A percentile compares a stretch with the other conserved stretches of the same genome.
Evolutionary conservation across 2,113 vertebrate genomes (phyloP).

Genomic region (Zingel zingel): DNA sequence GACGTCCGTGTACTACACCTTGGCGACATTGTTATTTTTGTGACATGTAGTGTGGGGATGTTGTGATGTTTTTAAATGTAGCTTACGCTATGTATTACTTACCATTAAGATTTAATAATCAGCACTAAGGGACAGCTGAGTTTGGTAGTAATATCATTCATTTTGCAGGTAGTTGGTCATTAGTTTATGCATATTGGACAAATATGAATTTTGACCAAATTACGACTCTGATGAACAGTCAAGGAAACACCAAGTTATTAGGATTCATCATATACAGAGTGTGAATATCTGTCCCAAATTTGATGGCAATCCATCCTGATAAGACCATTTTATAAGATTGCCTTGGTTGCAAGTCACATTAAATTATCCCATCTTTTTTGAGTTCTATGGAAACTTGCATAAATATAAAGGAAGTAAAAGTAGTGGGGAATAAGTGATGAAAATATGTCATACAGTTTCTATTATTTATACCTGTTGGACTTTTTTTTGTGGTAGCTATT

Average conservation of each 20-base stretch:
- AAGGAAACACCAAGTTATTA: not conserved
- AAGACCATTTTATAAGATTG: not conserved
- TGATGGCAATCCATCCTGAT: not conserved
- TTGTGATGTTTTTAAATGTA: too few relatives aligned
- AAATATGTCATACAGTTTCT: not conserved
- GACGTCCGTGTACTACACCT: too few relatives aligned
- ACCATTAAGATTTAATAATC: not conserved
- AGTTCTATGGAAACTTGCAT: not conserved
- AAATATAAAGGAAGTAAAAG: not conserved
- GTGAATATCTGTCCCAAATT: not conserved
- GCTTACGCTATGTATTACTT: too few relatives aligned
- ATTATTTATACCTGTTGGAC: not conserved
- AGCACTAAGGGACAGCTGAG: not conserved
- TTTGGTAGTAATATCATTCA: not conserved
- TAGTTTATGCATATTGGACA: not conserved
- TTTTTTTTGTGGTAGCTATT: not conserved
- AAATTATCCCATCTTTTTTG: not conserved
- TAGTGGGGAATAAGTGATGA: not conserved
- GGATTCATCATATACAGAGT: not conserved
- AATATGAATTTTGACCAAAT: not conserved
- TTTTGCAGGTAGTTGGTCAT: not conserved
- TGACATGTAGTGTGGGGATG: too few relatives aligned
- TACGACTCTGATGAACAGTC: not conserved
- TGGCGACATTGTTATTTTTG: too few relatives aligned
- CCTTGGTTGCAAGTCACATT: not conserved